Base-by-base conservation (phyloP, 2,888 invertebrate species). In the Callosobruchus maculatus region DNA sequence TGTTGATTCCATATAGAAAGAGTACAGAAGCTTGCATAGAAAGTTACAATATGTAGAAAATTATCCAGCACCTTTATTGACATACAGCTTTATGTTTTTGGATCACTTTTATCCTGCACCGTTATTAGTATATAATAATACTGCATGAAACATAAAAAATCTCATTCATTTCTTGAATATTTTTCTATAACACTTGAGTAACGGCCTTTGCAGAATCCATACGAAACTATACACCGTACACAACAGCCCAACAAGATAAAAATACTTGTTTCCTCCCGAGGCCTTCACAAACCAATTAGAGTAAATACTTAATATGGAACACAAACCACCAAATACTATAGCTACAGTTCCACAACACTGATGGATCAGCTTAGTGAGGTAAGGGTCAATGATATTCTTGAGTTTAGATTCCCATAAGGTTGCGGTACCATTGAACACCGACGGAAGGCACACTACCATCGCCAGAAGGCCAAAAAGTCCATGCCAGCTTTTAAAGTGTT, bases 401-500 rank as follows among this genome's bases (percentile, higher is more conserved):
- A 87, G 75, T 74, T 83, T 80, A 21, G 78, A 79, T 73, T 81
- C 82, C 75, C 83, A 86, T n/a, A 85, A 78, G 13, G 84, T 80
- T 4, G 77, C 72, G n/a, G 83, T 74, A 20, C 87, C 87, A 73
- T 83, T 83, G 3, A 85, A 70, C 26, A 82, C 77, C 0, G 84
- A 78, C 5, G 82, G 80, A 31, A 84, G 74, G 21, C 81, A 81
- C 5, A 81, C 79, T 2, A 84, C 74, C 71, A 84, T 68, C 5
- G 83, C 82, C 18, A 84, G 78, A 3, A 87, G 75, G 0, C 87
- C 87, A 66, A 84, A 80, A 20, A 85, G 72, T 13, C 81, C 85
- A 76, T 87, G 87, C 83, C 84, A 84, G 2, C 83, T 82, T 26
- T 78, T 80, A 75, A 86, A 87, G 77, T 87, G 87, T 5, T 78